A percentile compares a stretch with the other conserved stretches of the same genome.
These are phyloP conservation scores for Echeneis naucrates DNA, from an alignment of 2,797 vertebrate genomes.

Conservation along the genomic window DNA sequence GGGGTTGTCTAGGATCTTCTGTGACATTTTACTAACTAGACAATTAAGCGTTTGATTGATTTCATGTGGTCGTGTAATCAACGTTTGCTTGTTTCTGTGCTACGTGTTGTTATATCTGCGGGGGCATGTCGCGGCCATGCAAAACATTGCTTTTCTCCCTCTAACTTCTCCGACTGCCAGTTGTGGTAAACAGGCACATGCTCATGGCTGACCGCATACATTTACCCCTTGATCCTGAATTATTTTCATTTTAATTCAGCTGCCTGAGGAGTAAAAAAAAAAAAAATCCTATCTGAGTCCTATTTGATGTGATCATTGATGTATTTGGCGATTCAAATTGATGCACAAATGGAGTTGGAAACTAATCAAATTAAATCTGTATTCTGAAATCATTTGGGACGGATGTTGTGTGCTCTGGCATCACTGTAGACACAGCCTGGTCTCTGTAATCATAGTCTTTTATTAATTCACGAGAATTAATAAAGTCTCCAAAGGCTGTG, in stretches of 20 bases:
- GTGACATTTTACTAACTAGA: background rate
- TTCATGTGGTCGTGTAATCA: no score
- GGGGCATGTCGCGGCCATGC: background rate
- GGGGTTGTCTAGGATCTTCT: background rate
- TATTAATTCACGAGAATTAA: slow-evolving; percentile 16
- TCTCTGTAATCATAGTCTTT: slow-evolving; percentile 12
- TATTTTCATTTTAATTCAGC: slow-evolving; percentile 2
- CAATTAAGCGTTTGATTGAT: background rate
- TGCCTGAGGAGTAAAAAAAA: background rate
- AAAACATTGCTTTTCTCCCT: background rate
- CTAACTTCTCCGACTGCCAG: background rate
- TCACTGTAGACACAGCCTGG: background rate
- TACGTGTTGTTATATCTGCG: background rate
- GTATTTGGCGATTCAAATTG: background rate
- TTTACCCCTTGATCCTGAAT: background rate
- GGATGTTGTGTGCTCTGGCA: background rate
- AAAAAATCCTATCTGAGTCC: no score
- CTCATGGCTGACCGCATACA: slow-evolving; percentile 5
- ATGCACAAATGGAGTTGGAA: background rate
- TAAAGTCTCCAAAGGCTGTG: slow-evolving; percentile 9
- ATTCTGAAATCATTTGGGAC: background rate
- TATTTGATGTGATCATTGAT: no score
- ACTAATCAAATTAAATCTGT: background rate
- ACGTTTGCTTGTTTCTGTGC: background rate
- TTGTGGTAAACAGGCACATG: background rate